Conservation (phyloP, 2,113 vertebrate species). For the Porphyrio hochstetteri region DNA sequence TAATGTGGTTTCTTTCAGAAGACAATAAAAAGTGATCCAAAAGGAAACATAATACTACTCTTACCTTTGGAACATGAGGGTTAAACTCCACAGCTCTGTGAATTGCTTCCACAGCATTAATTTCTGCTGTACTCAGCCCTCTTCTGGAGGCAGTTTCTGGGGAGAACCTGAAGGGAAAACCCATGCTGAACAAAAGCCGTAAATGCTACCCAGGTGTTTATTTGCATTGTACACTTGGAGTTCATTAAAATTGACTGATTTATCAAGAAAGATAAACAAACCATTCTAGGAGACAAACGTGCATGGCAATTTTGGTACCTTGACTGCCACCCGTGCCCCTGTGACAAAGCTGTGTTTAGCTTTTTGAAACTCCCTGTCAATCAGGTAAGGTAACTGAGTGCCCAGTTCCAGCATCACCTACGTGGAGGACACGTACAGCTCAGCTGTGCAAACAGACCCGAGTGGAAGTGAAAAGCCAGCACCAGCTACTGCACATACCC, state of each 20-base stretch:
- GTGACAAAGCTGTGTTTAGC: not conserved
- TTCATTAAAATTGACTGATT: not conserved
- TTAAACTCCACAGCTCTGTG: constrained; percentile 99
- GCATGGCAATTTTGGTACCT: not conserved
- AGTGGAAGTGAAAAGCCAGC: not conserved
- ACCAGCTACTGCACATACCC: not conserved
- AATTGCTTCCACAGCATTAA: constrained; percentile 99
- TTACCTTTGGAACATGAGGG: constrained; percentile 98
- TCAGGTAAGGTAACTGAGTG: not conserved
- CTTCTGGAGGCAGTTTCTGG: constrained; percentile 95
- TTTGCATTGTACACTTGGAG: not conserved
- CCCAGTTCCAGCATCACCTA: not conserved
- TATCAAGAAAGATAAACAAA: not conserved
- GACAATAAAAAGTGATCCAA: not conserved
- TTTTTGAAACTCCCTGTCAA: not conserved
- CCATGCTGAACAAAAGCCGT: not conserved
- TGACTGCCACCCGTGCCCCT: not conserved
- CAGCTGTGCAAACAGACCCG: not conserved
- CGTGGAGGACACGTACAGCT: not conserved
- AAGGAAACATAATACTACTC: not conserved
- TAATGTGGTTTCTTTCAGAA: not conserved
- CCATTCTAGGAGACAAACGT: not conserved
- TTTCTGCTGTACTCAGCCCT: constrained; percentile 98
- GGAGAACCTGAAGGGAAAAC: constrained; percentile 85
- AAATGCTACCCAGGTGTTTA: not conserved